Evolutionary conservation across 2,888 invertebrate genomes (phyloP), one percentile per base, ranked within the genome.

Genomic region (Tricholauxania praeusta): DNA sequence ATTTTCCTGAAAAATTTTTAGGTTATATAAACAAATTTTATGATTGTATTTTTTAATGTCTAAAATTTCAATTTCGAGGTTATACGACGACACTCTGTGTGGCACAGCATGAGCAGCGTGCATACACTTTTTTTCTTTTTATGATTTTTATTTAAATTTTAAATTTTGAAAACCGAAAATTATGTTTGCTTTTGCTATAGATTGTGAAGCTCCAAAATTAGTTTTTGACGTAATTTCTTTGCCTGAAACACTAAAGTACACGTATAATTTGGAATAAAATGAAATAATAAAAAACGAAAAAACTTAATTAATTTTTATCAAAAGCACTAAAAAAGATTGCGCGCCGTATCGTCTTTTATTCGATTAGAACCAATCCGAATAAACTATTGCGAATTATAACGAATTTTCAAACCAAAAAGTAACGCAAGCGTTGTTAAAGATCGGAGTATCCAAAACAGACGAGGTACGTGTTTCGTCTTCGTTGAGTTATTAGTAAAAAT

Each of bases 1-100:
- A 60, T 53, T 72, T 68, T 55, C 39, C 64, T 62, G 63, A 48
- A 64, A 39, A n/a, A 53, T 67, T 67, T 72, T 68, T 73, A 68
- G 73, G 70, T 75, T 75, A 75, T 73, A 72, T 76, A 76, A 76
- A 76, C 73, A 74, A 76, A 72, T 72, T 74, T 47, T 48, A 3
- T 51, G 22, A 22, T 65, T 65, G 51, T 65, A 15, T 65, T 49
- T 57, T 4, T 12, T 47, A 63, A 63, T 71, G 62, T 48, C 71
- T 48, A 28, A 47, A 19, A 19, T 19, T 63, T 67, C 67, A 55
- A 51, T 75, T 65, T 72, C 59, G 48, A 65, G 49, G 55, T 68
- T 63, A 64, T 49, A 51, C 17, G 51, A 64, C 19, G 22, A 51
- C 49, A 32, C n/a, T 39, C 6, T 47, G n/a, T 12, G 32, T 32